Evolutionary conservation across 1,140 invertebrate species (phyloP).

Genomic region (Drosophila sulfurigaster): DNA sequence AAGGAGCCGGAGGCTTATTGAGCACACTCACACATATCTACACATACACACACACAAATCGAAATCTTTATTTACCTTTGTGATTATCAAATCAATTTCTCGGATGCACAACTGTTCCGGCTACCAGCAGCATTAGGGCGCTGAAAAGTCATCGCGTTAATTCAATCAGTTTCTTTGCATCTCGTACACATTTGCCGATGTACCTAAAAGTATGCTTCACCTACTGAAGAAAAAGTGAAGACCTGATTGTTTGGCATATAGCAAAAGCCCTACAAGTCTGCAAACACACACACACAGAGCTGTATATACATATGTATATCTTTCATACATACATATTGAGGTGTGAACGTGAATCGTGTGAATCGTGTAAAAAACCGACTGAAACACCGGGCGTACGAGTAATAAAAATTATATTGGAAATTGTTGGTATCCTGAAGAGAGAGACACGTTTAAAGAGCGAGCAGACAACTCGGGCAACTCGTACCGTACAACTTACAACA

Average conservation of each 20-base stretch:
- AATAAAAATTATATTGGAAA: slow-evolving; percentile 18
- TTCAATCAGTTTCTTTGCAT: slow-evolving; percentile 4
- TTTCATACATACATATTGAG: not conserved
- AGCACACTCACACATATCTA: too few relatives aligned
- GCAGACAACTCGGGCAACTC: not conserved
- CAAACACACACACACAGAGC: not conserved
- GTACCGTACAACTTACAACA: not conserved
- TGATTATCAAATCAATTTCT: slow-evolving; percentile 22
- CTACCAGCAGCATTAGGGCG: not conserved
- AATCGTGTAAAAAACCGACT: slow-evolving; percentile 10
- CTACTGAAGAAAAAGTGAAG: not conserved
- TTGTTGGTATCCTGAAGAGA: not conserved
- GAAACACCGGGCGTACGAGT: slow-evolving; percentile 23
- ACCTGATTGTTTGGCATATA: not conserved
- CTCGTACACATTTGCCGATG: slow-evolving; percentile 1
- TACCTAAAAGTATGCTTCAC: slow-evolving; percentile 1
- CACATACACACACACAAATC: slow-evolving; percentile 1
- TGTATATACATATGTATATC: not conserved
- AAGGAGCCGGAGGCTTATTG: too few relatives aligned
- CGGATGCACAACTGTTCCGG: not conserved
- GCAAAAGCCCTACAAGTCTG: slow-evolving; percentile 7
- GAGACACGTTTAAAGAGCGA: slow-evolving; percentile 12
- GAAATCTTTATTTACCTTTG: slow-evolving; percentile 7
- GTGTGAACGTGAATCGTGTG: slow-evolving; percentile 9
- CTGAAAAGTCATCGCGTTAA: slow-evolving; percentile 1